phyloP scores from a whole-genome alignment of 2,888 invertebrate species.

The Polydrusus cervinus region DNA sequence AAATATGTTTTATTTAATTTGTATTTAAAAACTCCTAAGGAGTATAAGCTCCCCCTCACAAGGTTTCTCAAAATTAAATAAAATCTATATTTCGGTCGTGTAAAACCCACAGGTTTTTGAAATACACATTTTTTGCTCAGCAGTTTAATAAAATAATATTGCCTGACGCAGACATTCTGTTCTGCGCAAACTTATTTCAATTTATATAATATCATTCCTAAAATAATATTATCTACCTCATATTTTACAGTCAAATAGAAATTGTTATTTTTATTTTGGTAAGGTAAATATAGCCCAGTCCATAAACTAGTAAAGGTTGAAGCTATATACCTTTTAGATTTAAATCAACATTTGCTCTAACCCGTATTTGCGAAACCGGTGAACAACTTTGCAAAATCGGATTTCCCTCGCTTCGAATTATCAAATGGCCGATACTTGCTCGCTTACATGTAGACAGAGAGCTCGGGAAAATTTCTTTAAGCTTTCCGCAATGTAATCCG shows the following conservation, averaged over 20 bases:
- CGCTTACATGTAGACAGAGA: slow-evolving; percentile 31
- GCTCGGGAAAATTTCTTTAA: slow-evolving; percentile 50
- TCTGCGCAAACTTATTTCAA: slow-evolving; percentile 62
- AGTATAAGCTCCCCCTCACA: too few relatives aligned
- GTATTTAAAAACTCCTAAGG: too few relatives aligned
- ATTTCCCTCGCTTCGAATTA: slow-evolving; percentile 30
- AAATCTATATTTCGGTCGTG: too few relatives aligned
- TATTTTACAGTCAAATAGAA: too few relatives aligned
- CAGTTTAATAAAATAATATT: too few relatives aligned
- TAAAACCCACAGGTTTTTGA: too few relatives aligned
- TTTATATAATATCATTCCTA: too few relatives aligned
- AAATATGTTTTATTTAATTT: too few relatives aligned
- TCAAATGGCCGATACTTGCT: slow-evolving; percentile 33
- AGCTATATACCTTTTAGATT: slow-evolving; percentile 50
- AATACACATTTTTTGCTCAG: too few relatives aligned
- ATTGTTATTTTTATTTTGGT: not conserved
- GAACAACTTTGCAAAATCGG: slow-evolving; percentile 38
- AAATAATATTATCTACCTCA: too few relatives aligned
- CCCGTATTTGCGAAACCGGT: slow-evolving; percentile 32
- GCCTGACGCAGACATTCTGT: slow-evolving; percentile 61
- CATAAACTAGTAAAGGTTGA: not conserved
- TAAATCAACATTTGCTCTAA: slow-evolving; percentile 37
- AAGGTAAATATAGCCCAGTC: not conserved
- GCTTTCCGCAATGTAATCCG: slow-evolving; percentile 55
- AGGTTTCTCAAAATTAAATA: too few relatives aligned